phyloP scores from a whole-genome alignment of 2,888 invertebrate genomes.

The Drosophila diplacantha region DNA sequence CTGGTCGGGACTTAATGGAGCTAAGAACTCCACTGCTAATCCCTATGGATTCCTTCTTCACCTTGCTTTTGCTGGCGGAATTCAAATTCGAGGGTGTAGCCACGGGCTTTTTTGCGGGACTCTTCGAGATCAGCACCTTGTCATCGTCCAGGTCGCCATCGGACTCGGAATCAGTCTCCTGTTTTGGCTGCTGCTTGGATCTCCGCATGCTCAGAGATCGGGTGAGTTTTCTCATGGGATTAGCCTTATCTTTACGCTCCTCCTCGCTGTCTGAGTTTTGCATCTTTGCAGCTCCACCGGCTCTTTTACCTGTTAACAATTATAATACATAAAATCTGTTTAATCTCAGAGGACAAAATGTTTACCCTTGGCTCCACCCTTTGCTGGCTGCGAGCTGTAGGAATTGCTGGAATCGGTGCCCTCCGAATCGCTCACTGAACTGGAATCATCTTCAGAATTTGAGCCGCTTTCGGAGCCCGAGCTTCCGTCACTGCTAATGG shows the following conservation, averaged over 20 bases:
- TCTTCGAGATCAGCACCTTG: constrained; percentile 80
- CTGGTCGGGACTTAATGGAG: constrained; percentile 65
- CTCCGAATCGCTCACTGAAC: constrained; percentile 67
- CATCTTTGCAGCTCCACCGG: not conserved
- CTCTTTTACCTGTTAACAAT: constrained; percentile 5
- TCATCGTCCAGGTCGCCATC: constrained; percentile 73
- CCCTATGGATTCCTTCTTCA: constrained; percentile 65
- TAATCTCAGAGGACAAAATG: not conserved
- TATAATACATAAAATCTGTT: not conserved
- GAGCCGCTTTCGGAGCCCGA: constrained; percentile 69
- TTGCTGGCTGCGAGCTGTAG: constrained; percentile 50
- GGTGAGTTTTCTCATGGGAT: constrained; percentile 82
- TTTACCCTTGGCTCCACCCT: constrained; percentile 47
- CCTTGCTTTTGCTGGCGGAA: constrained; percentile 74
- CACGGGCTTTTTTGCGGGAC: constrained; percentile 81
- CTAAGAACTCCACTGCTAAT: constrained; percentile 30
- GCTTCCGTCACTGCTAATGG: constrained; percentile 70
- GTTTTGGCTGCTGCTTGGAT: constrained; percentile 81
- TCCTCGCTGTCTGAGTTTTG: constrained; percentile 62
- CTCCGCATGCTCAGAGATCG: constrained; percentile 84
- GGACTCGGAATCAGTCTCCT: constrained; percentile 74
- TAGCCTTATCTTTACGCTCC: constrained; percentile 62
- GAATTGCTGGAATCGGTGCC: constrained; percentile 59
- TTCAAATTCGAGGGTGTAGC: constrained; percentile 52
- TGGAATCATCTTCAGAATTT: constrained; percentile 50